phyloP scores from a whole-genome alignment of 2,113 vertebrate species.

The Chionis minor region DNA sequence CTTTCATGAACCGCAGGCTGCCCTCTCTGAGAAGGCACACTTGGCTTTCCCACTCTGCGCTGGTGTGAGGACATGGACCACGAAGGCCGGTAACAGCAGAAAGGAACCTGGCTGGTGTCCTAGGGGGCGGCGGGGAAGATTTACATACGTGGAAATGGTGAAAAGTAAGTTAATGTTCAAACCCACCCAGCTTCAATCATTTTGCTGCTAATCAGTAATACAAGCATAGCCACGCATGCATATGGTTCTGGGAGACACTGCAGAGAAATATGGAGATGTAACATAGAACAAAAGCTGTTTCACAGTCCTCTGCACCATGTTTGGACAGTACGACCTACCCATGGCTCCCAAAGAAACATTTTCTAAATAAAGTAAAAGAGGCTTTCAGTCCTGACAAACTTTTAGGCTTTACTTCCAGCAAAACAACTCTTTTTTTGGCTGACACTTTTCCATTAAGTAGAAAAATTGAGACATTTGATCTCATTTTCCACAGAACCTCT shows the following conservation, averaged over 20 bases:
- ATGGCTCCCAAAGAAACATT: not conserved
- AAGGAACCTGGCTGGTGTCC: not conserved
- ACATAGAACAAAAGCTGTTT: not conserved
- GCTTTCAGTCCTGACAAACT: not conserved
- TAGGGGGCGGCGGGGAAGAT: not conserved
- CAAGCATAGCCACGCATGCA: not conserved
- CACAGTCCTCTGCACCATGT: not conserved
- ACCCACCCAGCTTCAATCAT: not conserved
- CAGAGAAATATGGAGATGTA: not conserved
- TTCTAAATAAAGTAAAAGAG: not conserved
- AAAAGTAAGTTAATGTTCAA: not conserved
- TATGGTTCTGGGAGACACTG: not conserved
- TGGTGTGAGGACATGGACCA: not conserved
- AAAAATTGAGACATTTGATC: not conserved
- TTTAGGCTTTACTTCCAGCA: not conserved
- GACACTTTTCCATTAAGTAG: not conserved
- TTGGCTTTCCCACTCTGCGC: not conserved
- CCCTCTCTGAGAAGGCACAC: not conserved
- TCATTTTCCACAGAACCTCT: not conserved
- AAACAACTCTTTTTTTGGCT: not conserved
- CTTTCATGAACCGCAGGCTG: not conserved
- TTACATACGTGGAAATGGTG: not conserved
- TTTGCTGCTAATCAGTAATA: not conserved
- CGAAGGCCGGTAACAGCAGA: not conserved
- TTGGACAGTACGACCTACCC: not conserved